Evolutionary conservation across 2,797 vertebrate species (phyloP), one percentile per base, ranked within the genome.

Genomic region (Cirrhinus mrigala): DNA sequence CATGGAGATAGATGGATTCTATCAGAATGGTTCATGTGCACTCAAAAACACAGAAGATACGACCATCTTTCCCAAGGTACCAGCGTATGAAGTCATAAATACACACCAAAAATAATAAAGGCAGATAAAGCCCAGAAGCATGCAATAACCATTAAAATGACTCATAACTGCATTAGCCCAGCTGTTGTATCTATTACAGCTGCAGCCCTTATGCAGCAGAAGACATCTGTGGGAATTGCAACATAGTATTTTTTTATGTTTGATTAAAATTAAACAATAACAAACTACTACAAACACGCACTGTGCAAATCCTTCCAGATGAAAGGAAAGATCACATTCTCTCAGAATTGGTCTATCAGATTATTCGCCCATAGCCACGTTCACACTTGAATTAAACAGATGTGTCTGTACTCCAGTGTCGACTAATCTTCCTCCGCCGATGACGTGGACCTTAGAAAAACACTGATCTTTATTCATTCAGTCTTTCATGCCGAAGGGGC

Each of bases 11-110:
- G 20, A 48, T 66, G 37, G 62, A 48, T 68, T 75, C 52, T 52
- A 33, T 87, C 79, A 83, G 81, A 84, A 56, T 52, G 40, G 29
- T 64, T 58, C 69, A 46, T 48, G 60, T 81, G 66, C 33, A 73
- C 79, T 77, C 62, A 75, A 9, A 8, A 78, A 78, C 54, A 64
- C 37, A 58, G 33, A 81, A 29, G 54, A 29, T 46, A 79, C 1
- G 29, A 54, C n/a, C 62, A 83, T 81, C 79, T 64, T 27, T 40
- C 70, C 44, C 69, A 83, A 40, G 15, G 82, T 46, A 75, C 37
- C 54, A 73, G 24, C 27, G 18, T 33, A 75, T 24, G 16, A 83
- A 54, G 27, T 44, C 58, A 54, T 66, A 20, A 48, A 37, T 58
- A 24, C 22, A 37, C 81, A 83, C 46, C 14, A 40, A 56, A 71